Evolutionary conservation across 2,888 invertebrate species (phyloP), one percentile per base, ranked within the genome.

Genomic region (Stenodera caucasica): DNA sequence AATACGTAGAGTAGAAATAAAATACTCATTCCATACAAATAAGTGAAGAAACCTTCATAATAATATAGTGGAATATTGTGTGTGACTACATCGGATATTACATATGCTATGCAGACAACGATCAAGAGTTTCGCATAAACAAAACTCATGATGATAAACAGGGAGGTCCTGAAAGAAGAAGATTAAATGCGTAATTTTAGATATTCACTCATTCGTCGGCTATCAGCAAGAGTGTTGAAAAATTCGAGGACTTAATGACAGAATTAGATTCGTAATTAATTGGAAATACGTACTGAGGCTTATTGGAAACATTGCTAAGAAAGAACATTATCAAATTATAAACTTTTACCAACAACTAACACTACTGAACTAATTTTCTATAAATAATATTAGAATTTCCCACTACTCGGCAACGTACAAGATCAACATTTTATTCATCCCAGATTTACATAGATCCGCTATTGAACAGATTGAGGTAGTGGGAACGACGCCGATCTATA

Each of bases 11-110:
- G 85, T 78, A 96, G 86, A 84, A 96, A 96, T 74, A 95, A 84
- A 81, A 96, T 94, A 83, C 94, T 94, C 84, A 91, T 89, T 75
- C 94, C 93, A 82, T 95, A 96, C 67, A 96, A 85, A 83, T 95
- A 96, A 67, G 94, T 94, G 85, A 95, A 96, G 86, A 95, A 94
- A 71, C 94, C 94, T 86, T 96, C 95, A 82, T 94, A 96, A 84
- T 94, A 96, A 82, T 92, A 91, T 67, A 93, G 88, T 68, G 95
- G 95, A 72, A 96, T 86, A 81, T 91, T 92, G 83, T 94, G 92
- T 70, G 95, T 95, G 78, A 94, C 92, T 76, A 95, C 94, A 84
- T 97, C 95, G 76, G 96, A 94, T 81, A 96, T 90, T 75, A 96
- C 94, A 82, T 96, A 94, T 67, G 95, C 94, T 79, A 96, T 86